These are phyloP conservation scores for Machimus atricapillus DNA, from an alignment of 2,888 invertebrate genomes.

Conservation along the genomic window DNA sequence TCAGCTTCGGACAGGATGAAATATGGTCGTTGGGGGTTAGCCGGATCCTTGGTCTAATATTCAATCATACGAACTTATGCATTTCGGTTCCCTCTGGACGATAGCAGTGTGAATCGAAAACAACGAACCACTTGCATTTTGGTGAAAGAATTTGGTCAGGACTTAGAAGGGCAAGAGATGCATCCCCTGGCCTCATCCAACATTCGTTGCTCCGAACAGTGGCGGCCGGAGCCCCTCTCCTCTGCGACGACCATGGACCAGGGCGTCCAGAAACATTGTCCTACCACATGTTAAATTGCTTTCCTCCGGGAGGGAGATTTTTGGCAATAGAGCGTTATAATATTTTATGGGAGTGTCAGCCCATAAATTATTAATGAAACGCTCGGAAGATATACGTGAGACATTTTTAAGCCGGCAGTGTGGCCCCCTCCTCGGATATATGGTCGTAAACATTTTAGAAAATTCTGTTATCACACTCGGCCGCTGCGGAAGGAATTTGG, in stretches of 20 bases:
- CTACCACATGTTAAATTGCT: conserved; percentile 25
- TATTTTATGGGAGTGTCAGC: conserved; percentile 22
- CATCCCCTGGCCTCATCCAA: neutral
- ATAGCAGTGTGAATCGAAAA: neutral
- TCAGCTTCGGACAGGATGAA: neutral
- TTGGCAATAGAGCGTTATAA: conserved; percentile 28
- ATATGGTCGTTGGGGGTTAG: neutral
- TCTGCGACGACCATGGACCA: neutral
- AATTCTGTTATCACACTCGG: neutral
- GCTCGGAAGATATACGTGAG: conserved; percentile 6
- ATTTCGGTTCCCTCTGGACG: neutral
- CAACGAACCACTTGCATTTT: neutral
- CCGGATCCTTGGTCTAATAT: neutral
- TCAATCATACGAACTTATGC: neutral
- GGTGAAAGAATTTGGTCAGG: neutral
- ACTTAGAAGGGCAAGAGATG: neutral
- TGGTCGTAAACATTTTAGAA: conserved; percentile 8
- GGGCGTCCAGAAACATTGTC: neutral
- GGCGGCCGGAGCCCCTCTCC: neutral
- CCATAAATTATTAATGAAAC: conserved; percentile 36
- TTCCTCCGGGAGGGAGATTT: neutral
- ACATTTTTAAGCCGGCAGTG: conserved; percentile 5
- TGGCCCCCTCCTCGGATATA: neutral
- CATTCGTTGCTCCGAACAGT: neutral
- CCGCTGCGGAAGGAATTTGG: neutral